Conservation (phyloP, 1,140 invertebrate species). For the Zaprionus taronus region DNA sequence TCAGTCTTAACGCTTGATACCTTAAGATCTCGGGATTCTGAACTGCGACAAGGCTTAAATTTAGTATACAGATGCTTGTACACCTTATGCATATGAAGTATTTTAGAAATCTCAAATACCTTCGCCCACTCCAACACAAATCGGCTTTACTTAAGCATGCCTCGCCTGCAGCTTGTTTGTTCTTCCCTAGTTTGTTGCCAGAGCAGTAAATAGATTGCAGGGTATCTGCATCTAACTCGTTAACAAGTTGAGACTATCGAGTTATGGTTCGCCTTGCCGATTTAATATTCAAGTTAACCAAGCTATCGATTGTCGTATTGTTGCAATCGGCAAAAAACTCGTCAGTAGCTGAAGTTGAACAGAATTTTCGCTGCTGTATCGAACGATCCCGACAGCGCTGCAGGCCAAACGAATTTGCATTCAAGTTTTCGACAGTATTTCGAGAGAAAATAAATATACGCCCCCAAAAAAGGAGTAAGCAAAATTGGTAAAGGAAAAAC, state of each 20-base stretch:
- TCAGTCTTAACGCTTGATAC: background rate
- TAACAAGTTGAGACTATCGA: background rate
- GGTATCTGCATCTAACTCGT: background rate
- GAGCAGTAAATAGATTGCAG: background rate
- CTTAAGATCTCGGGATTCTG: background rate
- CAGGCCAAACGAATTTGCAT: constrained; percentile 68
- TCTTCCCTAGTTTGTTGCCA: background rate
- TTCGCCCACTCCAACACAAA: background rate
- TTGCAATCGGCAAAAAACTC: constrained; percentile 23
- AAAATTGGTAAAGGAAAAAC: constrained; percentile 19
- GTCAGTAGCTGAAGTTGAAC: constrained; percentile 19
- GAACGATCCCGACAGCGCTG: constrained; percentile 40
- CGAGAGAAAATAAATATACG: constrained; percentile 29
- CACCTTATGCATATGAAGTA: background rate
- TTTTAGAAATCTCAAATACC: background rate
- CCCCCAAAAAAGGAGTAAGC: constrained; percentile 4
- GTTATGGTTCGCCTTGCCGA: background rate
- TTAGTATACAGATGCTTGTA: background rate
- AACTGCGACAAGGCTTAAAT: background rate
- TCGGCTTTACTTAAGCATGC: background rate
- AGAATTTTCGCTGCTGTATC: constrained; percentile 20
- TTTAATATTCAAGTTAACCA: background rate
- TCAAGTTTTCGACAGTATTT: constrained; percentile 54
- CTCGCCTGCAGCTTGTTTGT: constrained; percentile 5
- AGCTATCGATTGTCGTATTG: constrained; percentile 5